Percentiles rank a stretch among this genome's conserved stretches.
These are phyloP conservation scores for Leptura quadrifasciata DNA, from an alignment of 2,888 invertebrate species.

Conservation along the genomic window DNA sequence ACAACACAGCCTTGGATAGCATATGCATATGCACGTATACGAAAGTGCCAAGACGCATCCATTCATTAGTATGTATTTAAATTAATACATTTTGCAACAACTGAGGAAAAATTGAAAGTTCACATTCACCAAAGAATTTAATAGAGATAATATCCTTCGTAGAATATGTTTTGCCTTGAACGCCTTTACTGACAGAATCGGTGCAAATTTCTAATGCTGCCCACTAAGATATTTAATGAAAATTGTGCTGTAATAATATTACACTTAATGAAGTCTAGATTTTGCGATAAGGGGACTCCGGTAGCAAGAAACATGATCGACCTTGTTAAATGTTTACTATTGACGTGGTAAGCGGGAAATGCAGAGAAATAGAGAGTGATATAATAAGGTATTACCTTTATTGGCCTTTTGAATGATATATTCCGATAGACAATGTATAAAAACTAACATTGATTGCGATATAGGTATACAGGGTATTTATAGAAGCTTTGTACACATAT, in stretches of 20 bases:
- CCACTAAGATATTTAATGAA: not conserved
- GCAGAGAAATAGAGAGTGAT: not conserved
- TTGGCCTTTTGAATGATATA: too few relatives aligned
- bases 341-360: not conserved
- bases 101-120: not conserved
- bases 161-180: not conserved
- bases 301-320: not conserved
- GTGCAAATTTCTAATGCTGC: not conserved
- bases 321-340: not conserved
- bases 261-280: not conserved
- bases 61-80: not conserved
- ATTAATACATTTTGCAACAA: not conserved
- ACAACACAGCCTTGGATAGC: not conserved
- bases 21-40: not conserved
- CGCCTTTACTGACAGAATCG: not conserved
- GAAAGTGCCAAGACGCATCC: not conserved
- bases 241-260: not conserved
- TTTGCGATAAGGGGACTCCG: not conserved
- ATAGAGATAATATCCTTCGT: not conserved
- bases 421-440: too few relatives aligned
- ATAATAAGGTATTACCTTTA: not conserved
- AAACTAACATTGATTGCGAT: too few relatives aligned
- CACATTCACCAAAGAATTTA: not conserved
- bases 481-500: too few relatives aligned
- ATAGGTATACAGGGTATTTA: too few relatives aligned